Conservation (phyloP, 1,140 invertebrate species). For the Tribolium castaneum region DNA sequence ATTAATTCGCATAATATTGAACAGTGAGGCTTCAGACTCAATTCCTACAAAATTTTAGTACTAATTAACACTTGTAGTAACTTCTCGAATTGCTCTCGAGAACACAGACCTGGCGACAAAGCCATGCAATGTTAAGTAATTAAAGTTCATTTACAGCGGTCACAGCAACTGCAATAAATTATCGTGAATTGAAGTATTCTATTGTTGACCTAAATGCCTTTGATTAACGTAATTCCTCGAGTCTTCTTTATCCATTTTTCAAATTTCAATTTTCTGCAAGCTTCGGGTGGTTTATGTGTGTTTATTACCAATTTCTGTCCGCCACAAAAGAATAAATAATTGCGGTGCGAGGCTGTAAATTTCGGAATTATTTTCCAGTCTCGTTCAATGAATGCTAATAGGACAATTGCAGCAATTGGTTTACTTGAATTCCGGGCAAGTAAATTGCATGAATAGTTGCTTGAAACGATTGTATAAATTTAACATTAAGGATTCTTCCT, state of each 20-base stretch:
- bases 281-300: not conserved
- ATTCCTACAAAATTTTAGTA: not conserved
- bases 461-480: not conserved
- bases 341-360: not conserved
- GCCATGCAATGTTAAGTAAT: not conserved
- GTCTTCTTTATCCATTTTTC: not conserved
- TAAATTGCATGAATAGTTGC: too few species aligned
- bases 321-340: not conserved
- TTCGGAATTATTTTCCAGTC: not conserved
- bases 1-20: not conserved
- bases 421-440: not conserved
- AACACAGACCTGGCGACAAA: not conserved
- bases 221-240: too few species aligned
- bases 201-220: not conserved
- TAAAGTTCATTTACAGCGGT: constrained; percentile 19
- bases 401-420: not conserved
- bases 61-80: not conserved
- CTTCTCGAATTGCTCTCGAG: not conserved
- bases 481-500: not conserved
- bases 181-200: not conserved
- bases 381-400: not conserved
- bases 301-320: not conserved
- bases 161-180: constrained; percentile 14
- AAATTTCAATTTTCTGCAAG: not conserved
- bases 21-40: not conserved